Conservation (phyloP, 2,888 invertebrate genomes). For the Euzetes globulus region DNA sequence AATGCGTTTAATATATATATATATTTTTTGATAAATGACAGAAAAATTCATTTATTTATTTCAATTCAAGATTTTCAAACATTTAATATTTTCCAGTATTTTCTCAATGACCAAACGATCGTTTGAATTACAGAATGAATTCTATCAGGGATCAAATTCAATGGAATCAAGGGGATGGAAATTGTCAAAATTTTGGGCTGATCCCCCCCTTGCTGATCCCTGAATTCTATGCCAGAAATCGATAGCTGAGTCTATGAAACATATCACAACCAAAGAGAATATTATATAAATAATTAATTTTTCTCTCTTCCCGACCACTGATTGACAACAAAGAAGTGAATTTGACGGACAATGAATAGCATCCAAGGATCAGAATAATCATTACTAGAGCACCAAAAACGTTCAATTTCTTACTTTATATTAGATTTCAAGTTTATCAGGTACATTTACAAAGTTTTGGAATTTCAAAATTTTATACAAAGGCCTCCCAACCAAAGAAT, state of each 20-base stretch:
- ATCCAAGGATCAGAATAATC: no score
- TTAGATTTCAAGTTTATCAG: no score
- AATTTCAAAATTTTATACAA: no score
- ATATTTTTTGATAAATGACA: conserved; percentile 1
- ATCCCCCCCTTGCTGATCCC: no score
- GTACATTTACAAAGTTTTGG: no score
- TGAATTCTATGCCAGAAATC: conserved; percentile 2
- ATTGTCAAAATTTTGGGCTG: no score
- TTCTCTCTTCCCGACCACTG: not conserved
- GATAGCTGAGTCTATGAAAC: not conserved
- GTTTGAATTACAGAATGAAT: not conserved
- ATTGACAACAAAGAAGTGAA: not conserved
- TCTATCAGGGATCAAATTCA: no score
- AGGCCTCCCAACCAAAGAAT: no score
- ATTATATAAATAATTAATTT: not conserved
- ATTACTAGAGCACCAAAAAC: no score
- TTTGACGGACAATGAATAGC: not conserved
- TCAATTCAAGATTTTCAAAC: no score
- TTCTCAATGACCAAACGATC: not conserved
- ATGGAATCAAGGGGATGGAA: no score
- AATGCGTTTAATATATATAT: not conserved
- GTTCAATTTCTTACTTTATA: no score
- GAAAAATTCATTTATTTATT: not conserved
- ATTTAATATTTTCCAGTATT: not conserved
- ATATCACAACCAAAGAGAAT: not conserved